Evolutionary conservation across 2,113 vertebrate species (phyloP), one percentile per base, ranked within the genome.

Genomic region (Sinocyclocheilus grahami): DNA sequence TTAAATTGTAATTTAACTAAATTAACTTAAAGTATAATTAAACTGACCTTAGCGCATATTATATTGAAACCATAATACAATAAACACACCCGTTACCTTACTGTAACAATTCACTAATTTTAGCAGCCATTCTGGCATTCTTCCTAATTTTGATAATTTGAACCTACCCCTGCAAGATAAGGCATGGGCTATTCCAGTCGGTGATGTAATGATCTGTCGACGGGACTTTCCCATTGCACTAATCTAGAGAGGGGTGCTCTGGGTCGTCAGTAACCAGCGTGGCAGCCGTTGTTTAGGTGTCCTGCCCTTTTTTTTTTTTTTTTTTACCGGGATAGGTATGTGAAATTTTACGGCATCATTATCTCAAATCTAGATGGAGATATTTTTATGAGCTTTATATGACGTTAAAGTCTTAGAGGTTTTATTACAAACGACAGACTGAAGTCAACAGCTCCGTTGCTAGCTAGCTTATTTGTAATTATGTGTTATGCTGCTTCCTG

Each of bases 151-250:
- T 39, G 55, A 67, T 24, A 0, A 51, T 55, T 53, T 79, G 76
- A 18, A 18, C 7, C 51, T 42, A 37, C 84, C 51, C 77, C 48
- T 3, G 0, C 12, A 53, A 33, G 1, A 39, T 42, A 58, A 84
- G 12, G 8, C 58, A 75, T 92, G 90, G 91, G 88, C 86, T 12
- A 18, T 88, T 91, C 93, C 91, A 67, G 88, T 22, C 11, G 0
- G 60, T 84, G 69, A 84, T 74, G 67, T 27, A 55, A 42, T 24
- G 69, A n/a, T 55, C 9, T 33, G 12, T n/a, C 22, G 22, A 74
- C 3, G 12, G 82, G 82, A 60, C 69, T 84, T 82, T 89, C 82
- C 89, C 51, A 84, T 84, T 75, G 12, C 30, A 37, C 14, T 58
- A 42, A 74, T 24, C 22, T 42, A 53, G 22, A 58, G 22, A 84